A percentile compares a stretch with the other conserved stretches of the same genome.
Conservation (phyloP, 2,113 vertebrate genomes). For the Oenanthe melanoleuca region DNA sequence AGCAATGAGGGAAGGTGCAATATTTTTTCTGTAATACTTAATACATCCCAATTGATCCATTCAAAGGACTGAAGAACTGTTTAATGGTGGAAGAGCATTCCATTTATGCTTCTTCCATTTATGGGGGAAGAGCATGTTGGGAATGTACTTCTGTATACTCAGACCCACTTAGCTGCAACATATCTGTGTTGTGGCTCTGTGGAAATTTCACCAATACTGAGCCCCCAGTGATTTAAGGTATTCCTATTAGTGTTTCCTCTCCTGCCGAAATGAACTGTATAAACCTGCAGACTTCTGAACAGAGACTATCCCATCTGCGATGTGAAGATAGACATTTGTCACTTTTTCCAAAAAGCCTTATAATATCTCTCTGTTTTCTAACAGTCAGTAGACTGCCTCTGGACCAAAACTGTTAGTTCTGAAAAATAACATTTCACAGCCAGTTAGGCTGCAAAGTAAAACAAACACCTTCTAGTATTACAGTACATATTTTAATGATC, state of each 20-base stretch:
- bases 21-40: not conserved
- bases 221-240: not conserved
- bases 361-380: not conserved
- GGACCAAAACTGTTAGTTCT: not conserved
- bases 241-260: not conserved
- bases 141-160: not conserved
- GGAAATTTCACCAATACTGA: not conserved
- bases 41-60: not conserved
- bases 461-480: not conserved
- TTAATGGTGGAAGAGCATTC: not conserved
- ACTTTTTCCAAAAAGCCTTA: not conserved
- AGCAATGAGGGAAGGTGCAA: not conserved
- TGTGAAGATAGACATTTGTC: not conserved
- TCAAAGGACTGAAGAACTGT: not conserved
- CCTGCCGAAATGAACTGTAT: not conserved
- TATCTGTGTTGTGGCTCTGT: not conserved
- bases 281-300: not conserved
- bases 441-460: not conserved
- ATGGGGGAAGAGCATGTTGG: not conserved
- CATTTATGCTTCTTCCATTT: no score
- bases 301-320: not conserved
- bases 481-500: not conserved
- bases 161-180: not conserved
- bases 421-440: constrained; percentile 2
- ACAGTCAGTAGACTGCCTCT: not conserved